phyloP scores from a whole-genome alignment of 2,797 vertebrate species.

The Molossus molossus region DNA sequence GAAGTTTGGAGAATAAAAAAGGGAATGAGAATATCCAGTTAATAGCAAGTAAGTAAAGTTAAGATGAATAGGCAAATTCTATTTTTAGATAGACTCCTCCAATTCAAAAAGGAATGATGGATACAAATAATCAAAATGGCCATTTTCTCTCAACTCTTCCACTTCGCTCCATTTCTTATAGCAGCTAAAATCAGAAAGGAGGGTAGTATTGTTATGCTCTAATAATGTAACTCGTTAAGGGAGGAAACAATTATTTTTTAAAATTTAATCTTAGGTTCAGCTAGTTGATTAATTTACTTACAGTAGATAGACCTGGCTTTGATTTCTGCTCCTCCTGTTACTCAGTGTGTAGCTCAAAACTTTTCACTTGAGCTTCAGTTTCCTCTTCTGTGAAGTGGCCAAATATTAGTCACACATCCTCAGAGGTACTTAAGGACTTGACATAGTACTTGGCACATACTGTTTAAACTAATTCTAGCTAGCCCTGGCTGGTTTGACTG shows the following conservation, averaged over 20 bases:
- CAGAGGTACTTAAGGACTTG: slow-evolving; percentile 6
- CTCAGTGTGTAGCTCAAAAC: background rate
- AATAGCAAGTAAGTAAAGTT: background rate
- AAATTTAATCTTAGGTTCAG: background rate
- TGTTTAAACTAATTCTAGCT: too few species aligned
- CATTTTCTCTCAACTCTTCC: background rate
- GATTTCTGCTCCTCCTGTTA: background rate
- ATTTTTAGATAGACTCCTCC: slow-evolving; percentile 17
- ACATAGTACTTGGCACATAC: background rate
- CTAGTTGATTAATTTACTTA: background rate
- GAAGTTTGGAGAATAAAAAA: background rate
- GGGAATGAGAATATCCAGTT: background rate
- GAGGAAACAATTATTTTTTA: background rate
- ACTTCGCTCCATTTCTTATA: background rate
- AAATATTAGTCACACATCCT: background rate
- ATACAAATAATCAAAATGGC: background rate
- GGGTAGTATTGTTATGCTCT: background rate
- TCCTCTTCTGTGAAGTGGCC: background rate
- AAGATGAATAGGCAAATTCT: background rate
- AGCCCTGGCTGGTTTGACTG: too few species aligned
- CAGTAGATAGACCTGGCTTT: background rate
- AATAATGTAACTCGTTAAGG: background rate
- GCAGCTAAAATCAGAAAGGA: background rate
- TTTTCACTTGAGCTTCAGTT: background rate
- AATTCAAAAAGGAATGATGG: background rate